Base-by-base conservation (phyloP, 2,113 vertebrate genomes). In the Scopus umbretta region DNA sequence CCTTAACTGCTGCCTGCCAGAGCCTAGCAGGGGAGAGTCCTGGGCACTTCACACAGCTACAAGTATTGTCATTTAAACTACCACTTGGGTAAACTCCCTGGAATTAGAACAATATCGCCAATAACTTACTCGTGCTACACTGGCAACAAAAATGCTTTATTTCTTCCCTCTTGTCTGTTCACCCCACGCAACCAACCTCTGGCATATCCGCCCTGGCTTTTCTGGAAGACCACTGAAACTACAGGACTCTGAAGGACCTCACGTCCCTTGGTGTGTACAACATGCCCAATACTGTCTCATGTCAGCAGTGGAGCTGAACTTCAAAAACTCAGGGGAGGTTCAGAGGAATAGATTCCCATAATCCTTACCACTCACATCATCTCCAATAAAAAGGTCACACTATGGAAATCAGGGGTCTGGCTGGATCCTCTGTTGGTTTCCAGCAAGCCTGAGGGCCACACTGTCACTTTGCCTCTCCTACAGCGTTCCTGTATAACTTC, bases 261-360 rank as follows among this genome's bases (percentile, higher is more conserved):
- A 12, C 1, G 0, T 13, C 10, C 40, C 5, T 15, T 5, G 11
- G 13, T 0, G 21, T 3, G 4, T 6, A 16, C 63, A 78, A 21
- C 11, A 0, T 36, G 45, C 29, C n/a, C n/a, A 34, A 16, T 6
- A 20, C 30, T 29, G 20, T 22, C 18, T 50, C 45, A 1, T 9
- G 45, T 59, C 12, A 55, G 40, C 76, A 55, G 29, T 3, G 11
- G 27, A 84, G 30, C 9, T 10, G 20, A 50, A 34, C 11, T 29
- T 53, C 62, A 49, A 23, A 38, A 36, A 18, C 14, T 56, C 9
- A 5, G 7, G 1, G 29, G 25, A 47, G 36, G 26, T 80, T 80
- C 63, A 29, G 23, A 40, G 10, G 59, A 86, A 55, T 1, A 14
- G 6, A 5, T 42, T 76, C 61, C 58, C 16, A 3, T 6, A 29